phyloP scores from a whole-genome alignment of 2,888 invertebrate genomes.

The Drymonia ruficornis region DNA sequence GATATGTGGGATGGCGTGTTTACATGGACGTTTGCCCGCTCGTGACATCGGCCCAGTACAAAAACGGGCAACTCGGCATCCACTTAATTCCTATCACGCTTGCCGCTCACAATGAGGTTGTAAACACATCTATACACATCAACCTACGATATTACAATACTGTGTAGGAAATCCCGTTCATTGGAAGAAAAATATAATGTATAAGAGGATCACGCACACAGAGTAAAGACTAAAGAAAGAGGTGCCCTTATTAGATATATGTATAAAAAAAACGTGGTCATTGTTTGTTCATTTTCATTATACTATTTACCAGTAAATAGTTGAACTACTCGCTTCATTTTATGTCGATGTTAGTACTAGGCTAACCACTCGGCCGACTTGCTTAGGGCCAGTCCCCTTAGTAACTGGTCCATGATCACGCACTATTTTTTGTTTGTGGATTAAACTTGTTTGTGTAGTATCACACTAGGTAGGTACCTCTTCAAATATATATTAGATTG shows the following conservation, averaged over 20 bases:
- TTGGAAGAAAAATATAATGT: background rate
- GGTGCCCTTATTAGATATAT: no score
- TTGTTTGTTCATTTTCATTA: no score
- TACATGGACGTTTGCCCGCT: constrained; percentile 55
- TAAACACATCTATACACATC: constrained; percentile 53
- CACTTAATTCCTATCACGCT: constrained; percentile 67
- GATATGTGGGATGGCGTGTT: constrained; percentile 27
- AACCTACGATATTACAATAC: constrained; percentile 43
- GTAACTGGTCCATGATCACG: background rate
- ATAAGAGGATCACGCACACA: background rate
- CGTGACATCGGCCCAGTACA: constrained; percentile 55
- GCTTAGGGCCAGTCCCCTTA: no score
- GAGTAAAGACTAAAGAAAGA: no score
- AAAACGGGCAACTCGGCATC: constrained; percentile 51
- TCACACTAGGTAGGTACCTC: no score
- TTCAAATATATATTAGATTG: constrained; percentile 9
- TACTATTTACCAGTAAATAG: no score
- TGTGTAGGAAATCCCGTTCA: constrained; percentile 11
- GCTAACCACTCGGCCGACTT: no score
- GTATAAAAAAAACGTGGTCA: no score
- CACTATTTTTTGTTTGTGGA: background rate
- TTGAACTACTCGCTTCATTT: no score
- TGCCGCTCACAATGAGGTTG: constrained; percentile 54
- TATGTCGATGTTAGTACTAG: no score
- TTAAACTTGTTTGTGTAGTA: no score